Percentiles rank a stretch among this genome's conserved stretches.
phyloP scores from a whole-genome alignment of 1,140 invertebrate genomes.

The Apis laboriosa region DNA sequence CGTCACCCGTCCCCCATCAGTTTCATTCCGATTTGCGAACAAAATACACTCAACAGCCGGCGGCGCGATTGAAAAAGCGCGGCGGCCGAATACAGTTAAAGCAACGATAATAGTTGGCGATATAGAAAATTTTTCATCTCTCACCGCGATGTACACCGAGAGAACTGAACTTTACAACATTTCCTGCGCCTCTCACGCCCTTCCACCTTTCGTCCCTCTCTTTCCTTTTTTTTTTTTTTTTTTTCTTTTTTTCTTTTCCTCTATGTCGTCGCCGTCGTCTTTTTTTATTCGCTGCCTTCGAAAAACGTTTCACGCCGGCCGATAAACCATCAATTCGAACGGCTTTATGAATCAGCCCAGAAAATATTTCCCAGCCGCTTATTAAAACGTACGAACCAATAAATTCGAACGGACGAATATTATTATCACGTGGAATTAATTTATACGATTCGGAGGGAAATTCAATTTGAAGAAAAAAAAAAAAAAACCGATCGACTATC shows the following conservation, averaged over 20 bases:
- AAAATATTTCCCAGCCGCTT: slow-evolving; percentile 7
- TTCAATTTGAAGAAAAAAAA: background rate
- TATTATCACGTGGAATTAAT: slow-evolving; percentile 4
- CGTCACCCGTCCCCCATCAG: too few relatives aligned
- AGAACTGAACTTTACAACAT: slow-evolving; percentile 50
- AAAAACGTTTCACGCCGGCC: slow-evolving; percentile 22
- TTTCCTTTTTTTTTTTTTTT: background rate
- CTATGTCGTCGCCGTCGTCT: background rate
- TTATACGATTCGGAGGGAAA: too few relatives aligned
- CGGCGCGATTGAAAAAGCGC: slow-evolving; percentile 65
- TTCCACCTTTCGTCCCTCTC: background rate
- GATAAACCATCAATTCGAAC: slow-evolving; percentile 47
- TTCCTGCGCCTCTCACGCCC: background rate
- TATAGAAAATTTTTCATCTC: slow-evolving; percentile 67
- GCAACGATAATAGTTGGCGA: slow-evolving; percentile 61
- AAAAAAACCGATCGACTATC: background rate
- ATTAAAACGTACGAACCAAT: slow-evolving; percentile 14
- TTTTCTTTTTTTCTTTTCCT: background rate
- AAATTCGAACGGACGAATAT: background rate
- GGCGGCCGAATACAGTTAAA: slow-evolving; percentile 59
- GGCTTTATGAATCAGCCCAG: slow-evolving; percentile 39
- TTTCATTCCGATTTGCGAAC: slow-evolving; percentile 57
- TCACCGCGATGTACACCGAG: slow-evolving; percentile 31
- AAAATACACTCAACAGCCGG: slow-evolving; percentile 65
- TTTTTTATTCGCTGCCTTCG: slow-evolving; percentile 12